phyloP scores from a whole-genome alignment of 2,888 invertebrate species.

The Drosophila testacea region DNA sequence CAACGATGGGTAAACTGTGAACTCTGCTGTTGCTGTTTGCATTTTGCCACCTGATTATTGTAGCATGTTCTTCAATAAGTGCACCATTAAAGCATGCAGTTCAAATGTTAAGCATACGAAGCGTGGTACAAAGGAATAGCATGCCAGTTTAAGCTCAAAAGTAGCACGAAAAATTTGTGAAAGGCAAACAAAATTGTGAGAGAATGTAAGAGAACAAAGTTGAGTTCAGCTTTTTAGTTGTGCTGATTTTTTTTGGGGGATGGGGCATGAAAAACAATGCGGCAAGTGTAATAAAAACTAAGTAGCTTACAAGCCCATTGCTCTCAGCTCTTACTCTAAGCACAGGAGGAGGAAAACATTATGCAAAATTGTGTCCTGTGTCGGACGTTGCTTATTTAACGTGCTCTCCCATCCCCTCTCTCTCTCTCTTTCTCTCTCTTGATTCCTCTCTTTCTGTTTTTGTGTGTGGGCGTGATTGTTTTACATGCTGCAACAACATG shows the following conservation, averaged over 20 bases:
- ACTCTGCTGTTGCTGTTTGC: slow-evolving; percentile 18
- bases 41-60: slow-evolving; percentile 55
- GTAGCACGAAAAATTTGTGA: slow-evolving; percentile 45
- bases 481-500: slow-evolving; percentile 63
- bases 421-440: not conserved
- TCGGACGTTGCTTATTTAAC: slow-evolving; percentile 67
- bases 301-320: slow-evolving; percentile 78
- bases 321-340: slow-evolving; percentile 22
- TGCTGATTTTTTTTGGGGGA: slow-evolving; percentile 25
- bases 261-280: slow-evolving; percentile 73
- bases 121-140: slow-evolving; percentile 30
- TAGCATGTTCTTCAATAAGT: slow-evolving; percentile 57
- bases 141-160: slow-evolving; percentile 50
- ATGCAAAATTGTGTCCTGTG: slow-evolving; percentile 70
- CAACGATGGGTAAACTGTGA: slow-evolving; percentile 8
- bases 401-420: not conserved
- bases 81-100: slow-evolving; percentile 35
- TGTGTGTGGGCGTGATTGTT: slow-evolving; percentile 64
- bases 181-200: slow-evolving; percentile 29
- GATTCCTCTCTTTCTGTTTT: slow-evolving; percentile 5
- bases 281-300: slow-evolving; percentile 80
- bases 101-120: slow-evolving; percentile 22
- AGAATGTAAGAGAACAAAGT: not conserved
- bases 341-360: slow-evolving; percentile 55
- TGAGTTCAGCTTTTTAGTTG: slow-evolving; percentile 9